Conservation (phyloP, 2,797 vertebrate genomes). For the Falco peregrinus region DNA sequence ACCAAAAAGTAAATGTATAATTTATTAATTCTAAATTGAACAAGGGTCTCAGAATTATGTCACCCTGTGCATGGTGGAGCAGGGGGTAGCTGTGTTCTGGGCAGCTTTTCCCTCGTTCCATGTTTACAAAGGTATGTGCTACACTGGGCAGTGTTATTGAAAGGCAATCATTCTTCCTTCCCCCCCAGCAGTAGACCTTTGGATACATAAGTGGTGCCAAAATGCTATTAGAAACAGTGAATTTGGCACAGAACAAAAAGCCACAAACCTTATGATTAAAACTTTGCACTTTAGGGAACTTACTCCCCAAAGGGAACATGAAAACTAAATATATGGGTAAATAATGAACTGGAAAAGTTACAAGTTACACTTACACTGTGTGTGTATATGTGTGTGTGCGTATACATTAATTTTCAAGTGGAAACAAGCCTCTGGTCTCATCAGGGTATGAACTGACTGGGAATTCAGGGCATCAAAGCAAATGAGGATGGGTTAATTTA, state of each 20-base stretch:
- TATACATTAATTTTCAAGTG: neutral
- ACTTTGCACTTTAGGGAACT: slow-evolving; percentile 19
- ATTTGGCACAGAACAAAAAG: slow-evolving; percentile 28
- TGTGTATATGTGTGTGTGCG: neutral
- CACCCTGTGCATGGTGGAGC: neutral
- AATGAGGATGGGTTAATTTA: slow-evolving; percentile 13
- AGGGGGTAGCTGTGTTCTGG: neutral
- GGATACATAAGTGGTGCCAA: neutral
- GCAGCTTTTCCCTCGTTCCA: neutral
- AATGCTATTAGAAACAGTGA: slow-evolving; percentile 23
- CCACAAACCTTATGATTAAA: slow-evolving; percentile 21
- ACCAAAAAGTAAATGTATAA: neutral
- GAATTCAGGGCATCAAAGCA: slow-evolving; percentile 50
- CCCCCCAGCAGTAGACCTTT: neutral
- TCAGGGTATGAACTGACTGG: slow-evolving; percentile 31
- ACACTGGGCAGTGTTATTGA: neutral
- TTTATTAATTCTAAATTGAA: neutral
- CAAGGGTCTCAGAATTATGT: neutral
- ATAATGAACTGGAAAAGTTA: slow-evolving; percentile 35
- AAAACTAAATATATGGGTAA: slow-evolving; percentile 53
- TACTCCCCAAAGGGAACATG: slow-evolving; percentile 3
- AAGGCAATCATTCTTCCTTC: slow-evolving; percentile 9
- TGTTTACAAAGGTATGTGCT: neutral
- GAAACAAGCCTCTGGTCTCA: slow-evolving; percentile 26
- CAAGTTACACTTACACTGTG: neutral